Base-by-base conservation (phyloP, 1,140 invertebrate genomes). In the Euwallacea fornicatus region DNA sequence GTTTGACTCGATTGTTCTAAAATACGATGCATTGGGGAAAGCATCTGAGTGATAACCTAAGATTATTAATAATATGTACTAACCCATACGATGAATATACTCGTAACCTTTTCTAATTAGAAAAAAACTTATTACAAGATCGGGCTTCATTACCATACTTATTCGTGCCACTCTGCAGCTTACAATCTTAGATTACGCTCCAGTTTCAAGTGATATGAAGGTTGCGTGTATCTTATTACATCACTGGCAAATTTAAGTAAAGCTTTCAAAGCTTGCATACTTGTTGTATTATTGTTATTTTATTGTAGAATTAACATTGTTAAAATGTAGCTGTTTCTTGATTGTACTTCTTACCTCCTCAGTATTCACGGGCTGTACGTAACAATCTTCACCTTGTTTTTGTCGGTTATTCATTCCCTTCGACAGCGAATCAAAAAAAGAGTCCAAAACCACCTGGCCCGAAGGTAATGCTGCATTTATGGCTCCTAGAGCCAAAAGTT, bases 401-500 rank as follows among this genome's bases (percentile, higher is more conserved):
- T 76, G 63, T 46, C 77, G 63, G 54, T 76, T 76, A 43, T 72
- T 75, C 41, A 84, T 87, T 62, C 89, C 90, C 81, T 92, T 93
- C 8, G 90, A 91, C 8, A 94, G 83, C 41, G 92, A 91, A 77
- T 88, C 88, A 75, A 93, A 89, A 80, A 94, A 91, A 2, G 91
- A 90, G 75, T 93, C 90, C 16, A 93, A 82, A 6, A 91, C 91
- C 42, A 93, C 87, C 83, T 94, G 93, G 47, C 92, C 92, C 7
- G 95, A 95, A 15, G 95, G 95, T 69, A 97, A 81, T 2, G 94
- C 93, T 0, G 95, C 94, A 75, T 93, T 94, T 41, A 98, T 87
- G 8, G 94, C 94, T 53, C 95, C 94, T 41, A 97, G 84, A 42
- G 94, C 94, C 53, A 98, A 84, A 2, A 97, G 85, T 83, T 98